Percentiles rank a stretch among this genome's conserved stretches.
Conservation (phyloP, 2,113 vertebrate species). For the Panthera tigris region DNA sequence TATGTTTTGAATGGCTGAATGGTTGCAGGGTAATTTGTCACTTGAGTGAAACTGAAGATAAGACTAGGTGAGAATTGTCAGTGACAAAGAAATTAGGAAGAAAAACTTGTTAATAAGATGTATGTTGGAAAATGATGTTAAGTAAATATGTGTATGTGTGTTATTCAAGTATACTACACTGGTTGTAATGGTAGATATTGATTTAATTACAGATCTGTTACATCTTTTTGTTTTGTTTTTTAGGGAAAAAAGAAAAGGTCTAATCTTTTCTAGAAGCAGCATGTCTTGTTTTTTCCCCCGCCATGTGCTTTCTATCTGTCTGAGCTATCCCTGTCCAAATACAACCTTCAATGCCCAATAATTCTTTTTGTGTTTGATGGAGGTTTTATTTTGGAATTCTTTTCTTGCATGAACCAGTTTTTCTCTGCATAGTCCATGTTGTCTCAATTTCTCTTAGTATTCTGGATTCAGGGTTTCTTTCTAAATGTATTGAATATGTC, state of each 20-base stretch:
- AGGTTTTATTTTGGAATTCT: constrained; percentile 51
- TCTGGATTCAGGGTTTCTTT: constrained; percentile 43
- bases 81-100: constrained; percentile 46
- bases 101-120: constrained; percentile 29
- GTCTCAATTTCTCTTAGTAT: constrained; percentile 19
- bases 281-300: not conserved
- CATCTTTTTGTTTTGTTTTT: constrained; percentile 1
- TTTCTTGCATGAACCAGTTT: constrained; percentile 53
- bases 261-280: not conserved
- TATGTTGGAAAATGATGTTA: constrained; percentile 29
- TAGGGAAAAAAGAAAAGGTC: not conserved
- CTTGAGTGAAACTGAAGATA: constrained; percentile 45
- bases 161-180: constrained; percentile 40
- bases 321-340: constrained; percentile 39
- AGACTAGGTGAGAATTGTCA: constrained; percentile 40
- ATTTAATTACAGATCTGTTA: constrained; percentile 36
- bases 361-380: constrained; percentile 53
- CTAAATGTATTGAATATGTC: constrained; percentile 38
- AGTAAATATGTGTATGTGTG: not conserved
- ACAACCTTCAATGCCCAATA: not conserved
- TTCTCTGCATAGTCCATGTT: constrained; percentile 30
- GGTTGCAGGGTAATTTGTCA: constrained; percentile 39
- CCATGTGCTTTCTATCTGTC: not conserved
- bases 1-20: constrained; percentile 32
- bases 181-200: not conserved